These are phyloP conservation scores for Tipula vernalis DNA, from an alignment of 2,888 invertebrate genomes.

Conservation along the genomic window DNA sequence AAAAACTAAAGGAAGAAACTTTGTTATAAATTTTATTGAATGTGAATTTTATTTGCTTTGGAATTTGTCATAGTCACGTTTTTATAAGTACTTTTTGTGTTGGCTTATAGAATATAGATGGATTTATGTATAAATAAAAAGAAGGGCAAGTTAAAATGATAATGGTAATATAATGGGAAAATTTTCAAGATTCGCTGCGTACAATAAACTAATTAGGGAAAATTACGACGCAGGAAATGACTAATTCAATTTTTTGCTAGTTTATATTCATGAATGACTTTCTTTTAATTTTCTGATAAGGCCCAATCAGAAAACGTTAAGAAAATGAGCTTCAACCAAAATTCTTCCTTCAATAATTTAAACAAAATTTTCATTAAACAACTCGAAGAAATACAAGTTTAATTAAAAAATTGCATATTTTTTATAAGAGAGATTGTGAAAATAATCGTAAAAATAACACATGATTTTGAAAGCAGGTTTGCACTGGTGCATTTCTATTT, in stretches of 20 bases:
- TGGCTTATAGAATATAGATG: not conserved
- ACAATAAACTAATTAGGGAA: not conserved
- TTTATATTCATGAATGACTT: too few species aligned
- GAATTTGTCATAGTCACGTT: conserved; percentile 4
- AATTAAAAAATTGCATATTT: too few species aligned
- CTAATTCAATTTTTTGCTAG: not conserved
- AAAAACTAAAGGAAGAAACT: not conserved
- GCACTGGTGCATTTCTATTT: too few species aligned
- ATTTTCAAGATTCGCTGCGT: not conserved
- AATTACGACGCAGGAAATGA: not conserved
- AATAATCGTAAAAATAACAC: too few species aligned
- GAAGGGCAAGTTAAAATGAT: not conserved
- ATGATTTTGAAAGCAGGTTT: too few species aligned
- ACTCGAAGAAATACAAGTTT: too few species aligned
- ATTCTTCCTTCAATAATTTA: too few species aligned
- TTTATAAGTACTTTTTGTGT: not conserved
- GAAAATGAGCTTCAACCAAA: too few species aligned
- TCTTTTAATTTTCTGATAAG: too few species aligned
- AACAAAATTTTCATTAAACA: too few species aligned
- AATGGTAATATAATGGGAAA: not conserved
- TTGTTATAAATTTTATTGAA: not conserved
- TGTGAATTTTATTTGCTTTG: not conserved
- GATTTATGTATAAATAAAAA: not conserved
- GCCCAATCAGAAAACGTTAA: too few species aligned
- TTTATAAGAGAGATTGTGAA: too few species aligned